Base-by-base conservation (phyloP, 2,888 invertebrate genomes). In the Patella ulyssiponensis region DNA sequence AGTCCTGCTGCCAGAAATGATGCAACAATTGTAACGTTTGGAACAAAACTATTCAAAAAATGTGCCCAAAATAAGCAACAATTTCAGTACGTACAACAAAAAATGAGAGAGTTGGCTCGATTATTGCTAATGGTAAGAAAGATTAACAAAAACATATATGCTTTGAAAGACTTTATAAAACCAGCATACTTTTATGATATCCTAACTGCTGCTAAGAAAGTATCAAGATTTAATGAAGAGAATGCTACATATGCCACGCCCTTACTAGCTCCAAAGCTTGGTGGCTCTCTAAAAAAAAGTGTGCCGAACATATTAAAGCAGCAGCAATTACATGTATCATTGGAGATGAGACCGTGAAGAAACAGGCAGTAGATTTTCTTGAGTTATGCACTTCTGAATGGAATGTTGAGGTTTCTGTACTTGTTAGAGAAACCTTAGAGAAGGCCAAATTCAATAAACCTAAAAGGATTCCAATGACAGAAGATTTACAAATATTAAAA, bases 41-140 rank as follows among this genome's bases (percentile, higher is more conserved):
- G 64, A 17, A 64, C 23, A n/a, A 15, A 64, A 64, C 64, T 64
- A 64, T 64, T 64, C 23, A 64, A 64, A 64, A 64, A 64, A 64
- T 64, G 64, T 64, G 64, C 64, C n/a, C 64, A 64, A 64, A 64
- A 64, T 64, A 64, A n/a, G 23, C 64, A 64, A n/a, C 64, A 64
- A 3, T 54, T 54, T 17, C 54, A 54, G 12, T 64, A 64, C 23
- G 64, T 64, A n/a, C n/a, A 17, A 64, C 64, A 64, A 64, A 64
- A 64, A 20, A 64, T 20, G 20, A 64, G 64, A 12, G n/a, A 64
- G 23, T 20, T 64, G n/a, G 3, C 64, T 20, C n/a, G 64, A 64
- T n/a, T 64, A 20, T 20, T 64, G 7, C 64, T 64, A 64, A 3
- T 64, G n/a, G 17, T 64, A 20, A 64, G 64, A 20, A 64, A 64